Conservation (phyloP, 2,888 invertebrate genomes). For the Nineta flava region DNA sequence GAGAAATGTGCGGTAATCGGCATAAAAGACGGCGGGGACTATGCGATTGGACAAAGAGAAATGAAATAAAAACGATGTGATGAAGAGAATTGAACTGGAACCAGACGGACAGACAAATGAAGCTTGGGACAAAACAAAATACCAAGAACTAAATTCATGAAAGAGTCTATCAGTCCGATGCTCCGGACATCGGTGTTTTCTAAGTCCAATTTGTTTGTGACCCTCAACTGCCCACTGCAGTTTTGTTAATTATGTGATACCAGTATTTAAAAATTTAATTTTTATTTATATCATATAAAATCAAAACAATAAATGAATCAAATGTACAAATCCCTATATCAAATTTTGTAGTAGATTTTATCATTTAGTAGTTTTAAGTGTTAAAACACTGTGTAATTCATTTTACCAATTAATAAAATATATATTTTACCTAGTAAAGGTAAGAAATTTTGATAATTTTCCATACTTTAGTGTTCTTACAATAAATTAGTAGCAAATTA, state of each 20-base stretch:
- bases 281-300: too few species aligned
- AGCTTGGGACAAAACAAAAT: conserved; percentile 5
- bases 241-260: background rate
- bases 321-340: too few species aligned
- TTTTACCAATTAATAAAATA: background rate
- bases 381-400: conserved; percentile 1
- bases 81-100: conserved; percentile 4
- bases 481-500: too few species aligned
- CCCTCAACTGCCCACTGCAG: background rate
- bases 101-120: conserved; percentile 1
- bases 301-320: too few species aligned
- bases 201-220: background rate
- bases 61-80: conserved; percentile 4
- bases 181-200: background rate
- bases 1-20: conserved; percentile 1
- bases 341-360: too few species aligned
- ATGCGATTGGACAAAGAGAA: conserved; percentile 4
- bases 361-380: background rate
- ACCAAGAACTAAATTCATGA: background rate
- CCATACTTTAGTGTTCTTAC: too few species aligned
- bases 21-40: conserved; percentile 1
- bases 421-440: conserved; percentile 1
- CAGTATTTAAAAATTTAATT: background rate
- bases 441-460: conserved; percentile 1
- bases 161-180: background rate